These are phyloP conservation scores for Platycnemis pennipes DNA, from an alignment of 2,888 invertebrate species.

Conservation along the genomic window DNA sequence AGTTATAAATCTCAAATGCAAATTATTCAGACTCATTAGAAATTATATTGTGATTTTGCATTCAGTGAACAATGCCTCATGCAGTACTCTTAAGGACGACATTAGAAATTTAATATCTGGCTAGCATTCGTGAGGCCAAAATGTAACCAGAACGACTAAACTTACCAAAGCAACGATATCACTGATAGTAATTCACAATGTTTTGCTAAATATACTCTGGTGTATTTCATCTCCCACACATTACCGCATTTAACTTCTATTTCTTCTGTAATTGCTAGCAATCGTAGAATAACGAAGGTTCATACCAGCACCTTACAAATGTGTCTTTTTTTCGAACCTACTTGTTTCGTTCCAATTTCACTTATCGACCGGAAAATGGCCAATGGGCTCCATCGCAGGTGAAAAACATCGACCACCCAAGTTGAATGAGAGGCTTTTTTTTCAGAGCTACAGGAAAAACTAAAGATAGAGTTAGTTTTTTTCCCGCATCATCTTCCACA, in stretches of 20 bases:
- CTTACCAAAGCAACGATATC: too few species aligned
- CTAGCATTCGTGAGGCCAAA: too few species aligned
- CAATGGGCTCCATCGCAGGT: neutral
- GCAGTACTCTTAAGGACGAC: too few species aligned
- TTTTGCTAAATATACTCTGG: neutral
- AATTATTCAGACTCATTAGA: too few species aligned
- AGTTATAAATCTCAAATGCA: too few species aligned
- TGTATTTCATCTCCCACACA: neutral
- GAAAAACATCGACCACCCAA: slow-evolving; percentile 12
- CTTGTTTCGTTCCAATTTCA: neutral
- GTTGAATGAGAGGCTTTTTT: neutral
- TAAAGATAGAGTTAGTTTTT: neutral
- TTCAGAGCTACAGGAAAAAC: neutral
- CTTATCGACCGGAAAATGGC: neutral
- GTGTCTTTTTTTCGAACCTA: neutral
- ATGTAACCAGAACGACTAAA: too few species aligned
- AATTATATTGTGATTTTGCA: too few species aligned
- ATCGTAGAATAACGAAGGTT: neutral
- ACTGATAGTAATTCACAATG: neutral
- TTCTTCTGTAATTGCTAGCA: neutral
- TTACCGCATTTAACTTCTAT: neutral
- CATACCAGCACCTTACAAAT: too few species aligned
- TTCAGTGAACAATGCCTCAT: too few species aligned
- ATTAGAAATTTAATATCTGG: too few species aligned
- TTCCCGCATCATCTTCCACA: neutral